A percentile compares a stretch with the other conserved stretches of the same genome.
Evolutionary conservation across 2,113 vertebrate species (phyloP).

Genomic region (Leptobrachium ailaonicum): DNA sequence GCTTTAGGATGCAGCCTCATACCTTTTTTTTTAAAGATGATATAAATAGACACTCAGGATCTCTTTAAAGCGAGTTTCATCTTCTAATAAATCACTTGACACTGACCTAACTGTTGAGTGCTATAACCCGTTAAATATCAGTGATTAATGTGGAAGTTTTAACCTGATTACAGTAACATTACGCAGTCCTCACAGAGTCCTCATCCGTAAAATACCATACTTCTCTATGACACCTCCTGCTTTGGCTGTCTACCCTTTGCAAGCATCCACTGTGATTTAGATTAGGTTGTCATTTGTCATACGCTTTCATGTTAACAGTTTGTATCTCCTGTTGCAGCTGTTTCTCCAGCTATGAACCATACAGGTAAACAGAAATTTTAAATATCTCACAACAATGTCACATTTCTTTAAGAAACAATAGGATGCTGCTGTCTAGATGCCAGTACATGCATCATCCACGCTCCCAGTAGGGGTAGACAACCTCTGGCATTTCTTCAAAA

Average conservation of each 20-base stretch:
- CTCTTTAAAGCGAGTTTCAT: slow-evolving; percentile 7
- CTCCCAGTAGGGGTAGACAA: not conserved
- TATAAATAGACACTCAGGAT: not conserved
- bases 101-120: slow-evolving; percentile 16
- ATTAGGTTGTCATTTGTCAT: slow-evolving; percentile 31
- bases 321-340: slow-evolving; percentile 4
- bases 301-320: slow-evolving; percentile 14
- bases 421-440: slow-evolving; percentile 22
- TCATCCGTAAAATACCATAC: not conserved
- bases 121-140: not conserved
- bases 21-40: not conserved
- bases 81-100: slow-evolving; percentile 30
- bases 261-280: not conserved
- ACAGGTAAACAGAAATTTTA: slow-evolving; percentile 20
- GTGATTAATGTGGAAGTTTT: not conserved
- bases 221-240: slow-evolving; percentile 4
- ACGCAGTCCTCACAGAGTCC: not conserved
- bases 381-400: slow-evolving; percentile 1
- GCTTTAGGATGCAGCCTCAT: no score
- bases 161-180: slow-evolving; percentile 15
- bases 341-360: not conserved
- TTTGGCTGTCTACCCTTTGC: not conserved
- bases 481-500: not conserved
- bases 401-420: slow-evolving; percentile 30
- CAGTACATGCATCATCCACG: slow-evolving; percentile 15